phyloP scores from a whole-genome alignment of 2,113 vertebrate genomes.

The Amphiprion percula region DNA sequence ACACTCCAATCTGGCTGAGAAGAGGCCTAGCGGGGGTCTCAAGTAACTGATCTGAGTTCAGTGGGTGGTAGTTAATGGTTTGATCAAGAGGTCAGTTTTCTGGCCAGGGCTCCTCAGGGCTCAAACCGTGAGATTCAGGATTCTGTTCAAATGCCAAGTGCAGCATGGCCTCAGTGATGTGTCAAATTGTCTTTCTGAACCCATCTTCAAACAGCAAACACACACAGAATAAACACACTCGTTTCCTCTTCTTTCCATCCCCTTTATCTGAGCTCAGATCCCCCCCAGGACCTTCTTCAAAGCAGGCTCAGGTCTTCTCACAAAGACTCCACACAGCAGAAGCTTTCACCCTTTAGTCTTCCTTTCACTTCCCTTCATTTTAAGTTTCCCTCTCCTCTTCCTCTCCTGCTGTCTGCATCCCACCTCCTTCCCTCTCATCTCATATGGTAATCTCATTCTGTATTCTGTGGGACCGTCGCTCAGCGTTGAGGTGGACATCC shows the following conservation, averaged over 20 bases:
- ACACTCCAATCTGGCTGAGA: constrained; percentile 54
- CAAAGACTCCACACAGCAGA: constrained; percentile 45
- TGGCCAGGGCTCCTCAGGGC: constrained; percentile 19
- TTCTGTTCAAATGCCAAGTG: constrained; percentile 56
- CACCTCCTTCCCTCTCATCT: constrained; percentile 43
- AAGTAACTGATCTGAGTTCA: constrained; percentile 70
- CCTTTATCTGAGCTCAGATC: constrained; percentile 46
- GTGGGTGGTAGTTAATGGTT: constrained; percentile 65
- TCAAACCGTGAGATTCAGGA: constrained; percentile 29
- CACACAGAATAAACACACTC: constrained; percentile 31
- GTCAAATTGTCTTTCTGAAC: constrained; percentile 55
- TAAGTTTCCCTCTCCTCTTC: constrained; percentile 36
- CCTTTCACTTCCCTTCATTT: constrained; percentile 41
- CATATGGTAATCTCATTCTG: constrained; percentile 55
- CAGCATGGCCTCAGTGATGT: constrained; percentile 35
- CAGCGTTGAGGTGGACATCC: constrained; percentile 40
- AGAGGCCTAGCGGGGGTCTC: constrained; percentile 52
- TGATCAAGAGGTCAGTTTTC: constrained; percentile 52
- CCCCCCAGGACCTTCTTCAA: constrained; percentile 44
- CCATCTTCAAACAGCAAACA: constrained; percentile 60
- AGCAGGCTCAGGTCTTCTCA: constrained; percentile 27
- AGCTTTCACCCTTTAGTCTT: constrained; percentile 1
- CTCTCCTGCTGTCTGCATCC: constrained; percentile 33
- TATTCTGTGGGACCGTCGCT: constrained; percentile 32
- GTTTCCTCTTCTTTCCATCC: constrained; percentile 34